Base-by-base conservation (phyloP, 2,888 invertebrate species). In the Clepsis dumicolana region DNA sequence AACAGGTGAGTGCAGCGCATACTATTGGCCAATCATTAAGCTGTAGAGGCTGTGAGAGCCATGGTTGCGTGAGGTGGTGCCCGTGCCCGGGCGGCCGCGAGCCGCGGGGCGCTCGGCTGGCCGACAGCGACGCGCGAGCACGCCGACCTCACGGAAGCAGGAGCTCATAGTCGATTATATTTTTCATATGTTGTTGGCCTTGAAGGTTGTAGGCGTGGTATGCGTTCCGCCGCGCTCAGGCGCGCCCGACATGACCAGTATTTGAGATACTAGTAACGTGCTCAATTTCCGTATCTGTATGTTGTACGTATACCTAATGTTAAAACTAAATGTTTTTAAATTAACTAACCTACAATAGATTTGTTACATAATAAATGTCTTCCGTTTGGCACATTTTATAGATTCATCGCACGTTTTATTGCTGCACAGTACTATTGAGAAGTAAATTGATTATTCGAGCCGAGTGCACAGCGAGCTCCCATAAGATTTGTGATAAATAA, bases 291-390 rank as follows among this genome's bases (percentile, higher is more conserved):
- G 85, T 90, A 86, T 89, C 84, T 89, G 82, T 91, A 87, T 88
- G 88, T 90, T 89, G 87, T 93, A 88, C 87, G 83, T 85, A 82
- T 89, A 68, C 68, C 63, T 68, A 90, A 89, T 88, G 87, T 92
- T 89, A 83, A 88, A 85, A 80, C 74, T 85, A 83, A 87, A 88
- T 85, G 84, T 89, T 91, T 90, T 84, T 80, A 85, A 86, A 86
- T 81, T 83, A 76, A 80, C 87, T 74, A 81, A 87, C 85, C 82
- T 97, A 97, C 95, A 97, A 97, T 95, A 96, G 97, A 94, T 98
- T 98, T 94, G 96, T 98, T 94, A 98, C 97, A 87, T 98, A 97
- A 94, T 98, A 81, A 90, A 91, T 87, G 94, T 94, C 94, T 94
- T 94, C 94, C 94, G 94, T 94, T 94, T 76, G 87, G 91, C 94